These are phyloP conservation scores for Barnardius zonarius DNA, from an alignment of 2,113 vertebrate species.

Conservation along the genomic window DNA sequence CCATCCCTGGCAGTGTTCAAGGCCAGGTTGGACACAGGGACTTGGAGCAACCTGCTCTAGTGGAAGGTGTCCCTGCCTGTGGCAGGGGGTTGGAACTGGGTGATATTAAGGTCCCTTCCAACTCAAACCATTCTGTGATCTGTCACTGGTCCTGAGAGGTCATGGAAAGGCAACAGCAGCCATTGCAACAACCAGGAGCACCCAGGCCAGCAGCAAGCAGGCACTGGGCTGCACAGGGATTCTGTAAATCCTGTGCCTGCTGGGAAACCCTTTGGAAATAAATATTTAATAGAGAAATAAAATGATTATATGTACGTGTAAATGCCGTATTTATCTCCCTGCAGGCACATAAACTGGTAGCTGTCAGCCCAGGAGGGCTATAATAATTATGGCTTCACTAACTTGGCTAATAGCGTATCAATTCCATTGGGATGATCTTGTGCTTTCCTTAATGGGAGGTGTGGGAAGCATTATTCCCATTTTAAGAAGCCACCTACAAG, in stretches of 20 bases:
- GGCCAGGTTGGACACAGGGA: background rate
- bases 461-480: fast-evolving
- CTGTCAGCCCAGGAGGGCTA: slow-evolving; percentile 12
- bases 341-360: background rate
- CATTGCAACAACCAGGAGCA: fast-evolving
- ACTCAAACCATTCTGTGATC: background rate
- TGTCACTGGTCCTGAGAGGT: background rate
- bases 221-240: background rate
- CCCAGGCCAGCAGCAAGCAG: fast-evolving
- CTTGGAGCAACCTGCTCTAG: background rate
- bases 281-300: slow-evolving; percentile 42
- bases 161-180: background rate
- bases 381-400: background rate
- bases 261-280: slow-evolving; percentile 11
- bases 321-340: slow-evolving; percentile 32
- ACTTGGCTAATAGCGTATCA: background rate
- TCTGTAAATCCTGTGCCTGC: background rate
- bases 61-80: background rate
- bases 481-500: background rate
- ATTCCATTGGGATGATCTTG: background rate
- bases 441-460: background rate
- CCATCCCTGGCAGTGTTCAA: background rate
- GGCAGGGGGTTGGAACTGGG: background rate
- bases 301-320: background rate
- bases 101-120: background rate